Evolutionary conservation across 2,113 vertebrate genomes (phyloP), one percentile per base, ranked within the genome.

Genomic region (Cochlearius cochlearius): DNA sequence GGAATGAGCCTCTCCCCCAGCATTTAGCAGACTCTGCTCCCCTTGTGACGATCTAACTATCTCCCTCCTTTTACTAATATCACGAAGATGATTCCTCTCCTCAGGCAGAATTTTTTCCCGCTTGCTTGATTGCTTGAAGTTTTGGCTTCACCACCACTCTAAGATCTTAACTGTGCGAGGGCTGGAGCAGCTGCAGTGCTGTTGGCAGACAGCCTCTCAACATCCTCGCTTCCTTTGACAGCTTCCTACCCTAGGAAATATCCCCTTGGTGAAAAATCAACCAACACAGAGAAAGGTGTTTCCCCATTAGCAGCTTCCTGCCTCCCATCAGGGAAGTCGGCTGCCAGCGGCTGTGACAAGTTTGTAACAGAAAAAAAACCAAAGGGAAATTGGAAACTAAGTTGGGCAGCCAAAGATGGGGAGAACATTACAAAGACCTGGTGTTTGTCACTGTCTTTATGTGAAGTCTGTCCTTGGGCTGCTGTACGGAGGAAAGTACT

Each of bases 281-380:
- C 19, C 38, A 75, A 39, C 23, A 53, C 26, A 78, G 34, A 71
- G 41, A 94, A 88, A 87, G 72, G 36, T 93, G 69, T 78, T 93
- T 96, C 83, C 69, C 68, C 15, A n/a, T 49, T 56, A 74, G 59
- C 74, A 88, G 34, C 15, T 95, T 94, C 86, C 94, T 92, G 79
- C 52, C 38, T 94, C 16, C 30, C 34, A 72, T 43, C 52, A 89
- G 30, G 72, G 36, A 95, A 80, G 73, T 47, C 75, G 86, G 45
- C 60, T 84, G 72, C 78, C 6, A 4, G 50, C 29, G 83, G 50
- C 47, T 71, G 38, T 41, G 60, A 81, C 47, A 86, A 77, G 92
- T 95, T 36, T 64, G 39, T 77, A 75, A 52, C 15, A 88, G 45
- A 74, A 87, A 74, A 22, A 78, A 20, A 59, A 81, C 36, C 19